A percentile compares a stretch with the other conserved stretches of the same genome.
These are phyloP conservation scores for Acanthopleura granulata DNA, from an alignment of 2,888 invertebrate species.

Conservation along the genomic window DNA sequence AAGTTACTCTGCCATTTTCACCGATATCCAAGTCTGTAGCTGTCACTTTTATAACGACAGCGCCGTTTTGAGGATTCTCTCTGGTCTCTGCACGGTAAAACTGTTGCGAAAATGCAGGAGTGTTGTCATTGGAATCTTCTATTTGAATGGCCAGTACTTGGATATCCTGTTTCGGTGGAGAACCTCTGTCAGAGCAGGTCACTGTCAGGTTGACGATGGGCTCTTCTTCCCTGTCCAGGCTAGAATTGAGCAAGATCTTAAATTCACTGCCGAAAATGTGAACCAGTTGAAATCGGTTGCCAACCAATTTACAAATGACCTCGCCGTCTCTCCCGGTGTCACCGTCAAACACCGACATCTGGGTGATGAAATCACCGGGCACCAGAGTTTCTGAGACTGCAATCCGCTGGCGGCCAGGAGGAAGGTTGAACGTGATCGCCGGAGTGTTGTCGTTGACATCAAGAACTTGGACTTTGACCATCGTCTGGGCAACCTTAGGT, in stretches of 20 bases:
- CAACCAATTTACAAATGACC: neutral
- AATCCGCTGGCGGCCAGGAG: neutral
- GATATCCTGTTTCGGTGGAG: neutral
- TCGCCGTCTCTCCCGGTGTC: constrained; percentile 11
- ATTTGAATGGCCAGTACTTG: constrained; percentile 4
- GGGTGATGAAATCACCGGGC: constrained; percentile 5
- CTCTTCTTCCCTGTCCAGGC: constrained; percentile 8
- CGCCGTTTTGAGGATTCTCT: neutral
- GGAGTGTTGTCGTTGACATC: constrained; percentile 18
- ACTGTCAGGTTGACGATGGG: neutral
- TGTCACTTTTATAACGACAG: neutral
- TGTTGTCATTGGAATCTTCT: constrained; percentile 10
- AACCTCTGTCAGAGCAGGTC: constrained; percentile 6
- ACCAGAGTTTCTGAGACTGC: neutral
- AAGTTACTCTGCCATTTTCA: constrained; percentile 3
- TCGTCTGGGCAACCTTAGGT: neutral
- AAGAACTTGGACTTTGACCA: neutral
- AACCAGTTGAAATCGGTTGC: neutral
- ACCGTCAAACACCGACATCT: constrained; percentile 9
- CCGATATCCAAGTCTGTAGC: constrained; percentile 5
- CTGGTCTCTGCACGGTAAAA: neutral
- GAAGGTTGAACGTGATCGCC: constrained; percentile 7
- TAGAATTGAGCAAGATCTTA: constrained; percentile 16
- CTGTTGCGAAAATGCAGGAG: neutral
- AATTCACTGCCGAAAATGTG: constrained; percentile 13